Evolutionary conservation across 2,797 vertebrate genomes (phyloP).

Genomic region (Malurus splendens): DNA sequence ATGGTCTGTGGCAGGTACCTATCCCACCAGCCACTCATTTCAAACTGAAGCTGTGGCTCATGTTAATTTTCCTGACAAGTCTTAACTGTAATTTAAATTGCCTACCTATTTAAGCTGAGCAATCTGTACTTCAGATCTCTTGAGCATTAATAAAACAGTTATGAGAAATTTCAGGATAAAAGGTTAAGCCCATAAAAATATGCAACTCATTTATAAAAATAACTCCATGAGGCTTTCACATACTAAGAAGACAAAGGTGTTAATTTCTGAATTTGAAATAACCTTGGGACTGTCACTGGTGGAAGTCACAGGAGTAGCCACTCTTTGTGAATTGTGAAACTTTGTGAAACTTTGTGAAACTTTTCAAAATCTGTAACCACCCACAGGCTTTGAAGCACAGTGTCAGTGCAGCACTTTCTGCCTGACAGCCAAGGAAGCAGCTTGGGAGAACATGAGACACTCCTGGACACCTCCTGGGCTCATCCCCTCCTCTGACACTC

Average conservation of each 20-base stretch:
- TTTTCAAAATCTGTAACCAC: not conserved
- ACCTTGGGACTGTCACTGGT: not conserved
- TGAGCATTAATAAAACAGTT: conserved; percentile 37
- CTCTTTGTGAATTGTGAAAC: not conserved
- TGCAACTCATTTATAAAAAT: conserved; percentile 44
- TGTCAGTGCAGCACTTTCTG: not conserved
- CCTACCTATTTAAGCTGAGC: conserved; percentile 13
- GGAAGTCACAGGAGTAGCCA: not conserved
- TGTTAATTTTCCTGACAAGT: conserved; percentile 32
- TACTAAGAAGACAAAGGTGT: not conserved
- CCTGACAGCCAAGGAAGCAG: not conserved
- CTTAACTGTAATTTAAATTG: conserved; percentile 33
- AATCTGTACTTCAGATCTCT: conserved; percentile 35
- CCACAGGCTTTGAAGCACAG: not conserved
- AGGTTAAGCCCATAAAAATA: conserved; percentile 53
- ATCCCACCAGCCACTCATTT: not conserved
- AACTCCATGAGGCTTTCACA: conserved; percentile 33
- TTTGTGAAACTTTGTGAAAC: too few species aligned
- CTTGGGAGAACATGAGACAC: not conserved
- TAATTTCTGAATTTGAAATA: conserved; percentile 8
- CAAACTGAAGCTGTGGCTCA: not conserved
- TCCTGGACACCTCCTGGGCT: not conserved
- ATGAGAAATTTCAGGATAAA: conserved; percentile 39
- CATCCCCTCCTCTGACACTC: accelerated
- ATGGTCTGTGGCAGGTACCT: not conserved